Evolutionary conservation across 2,797 vertebrate genomes (phyloP).

Genomic region (Oreochromis mossambicus): DNA sequence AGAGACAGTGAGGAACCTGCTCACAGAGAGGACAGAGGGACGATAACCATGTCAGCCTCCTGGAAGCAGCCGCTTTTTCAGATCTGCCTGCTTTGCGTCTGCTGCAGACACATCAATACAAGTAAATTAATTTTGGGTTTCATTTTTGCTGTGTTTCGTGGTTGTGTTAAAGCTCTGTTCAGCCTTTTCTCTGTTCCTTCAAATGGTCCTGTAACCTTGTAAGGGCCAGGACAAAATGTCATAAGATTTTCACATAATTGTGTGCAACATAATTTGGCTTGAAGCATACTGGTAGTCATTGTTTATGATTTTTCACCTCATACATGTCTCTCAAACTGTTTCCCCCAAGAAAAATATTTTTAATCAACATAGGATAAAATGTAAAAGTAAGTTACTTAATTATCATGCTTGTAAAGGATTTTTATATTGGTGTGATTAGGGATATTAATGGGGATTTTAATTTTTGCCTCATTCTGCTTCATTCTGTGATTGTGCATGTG

Average conservation of each 20-base stretch:
- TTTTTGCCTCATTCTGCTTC: neutral
- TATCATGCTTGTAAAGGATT: neutral
- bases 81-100: conserved; percentile 56
- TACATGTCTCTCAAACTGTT: neutral
- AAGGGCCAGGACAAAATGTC: neutral
- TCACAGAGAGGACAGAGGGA: conserved; percentile 19
- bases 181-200: neutral
- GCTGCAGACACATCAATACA: conserved; percentile 57
- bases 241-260: neutral
- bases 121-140: conserved; percentile 59
- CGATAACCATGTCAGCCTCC: conserved; percentile 46
- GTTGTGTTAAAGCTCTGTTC: neutral
- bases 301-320: neutral
- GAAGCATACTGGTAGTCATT: neutral
- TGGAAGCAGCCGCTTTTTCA: conserved; percentile 31
- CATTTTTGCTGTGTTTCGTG: conserved; percentile 7
- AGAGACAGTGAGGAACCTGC: neutral
- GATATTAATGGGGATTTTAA: neutral
- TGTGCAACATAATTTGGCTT: neutral
- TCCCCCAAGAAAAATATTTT: neutral
- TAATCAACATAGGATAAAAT: neutral
- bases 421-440: neutral
- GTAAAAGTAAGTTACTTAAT: neutral
- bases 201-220: conserved; percentile 43
- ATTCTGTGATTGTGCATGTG: neutral